Evolutionary conservation across 2,888 invertebrate genomes (phyloP).

Genomic region (Epinotia brunnichana): DNA sequence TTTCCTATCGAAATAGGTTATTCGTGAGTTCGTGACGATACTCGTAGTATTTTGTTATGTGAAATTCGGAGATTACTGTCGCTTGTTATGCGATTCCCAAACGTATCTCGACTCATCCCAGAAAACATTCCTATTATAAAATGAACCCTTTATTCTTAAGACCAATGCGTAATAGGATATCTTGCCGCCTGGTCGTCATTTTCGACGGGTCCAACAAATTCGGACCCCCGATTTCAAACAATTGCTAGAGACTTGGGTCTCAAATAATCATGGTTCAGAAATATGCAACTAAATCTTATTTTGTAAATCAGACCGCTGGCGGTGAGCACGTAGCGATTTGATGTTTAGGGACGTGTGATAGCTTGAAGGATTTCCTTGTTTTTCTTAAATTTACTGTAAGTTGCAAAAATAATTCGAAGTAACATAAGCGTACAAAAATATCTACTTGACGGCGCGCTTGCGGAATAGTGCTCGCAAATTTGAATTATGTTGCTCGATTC

Average conservation of each 20-base stretch:
- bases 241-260: no score
- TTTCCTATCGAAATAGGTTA: neutral
- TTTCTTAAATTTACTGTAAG: neutral
- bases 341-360: constrained; percentile 12
- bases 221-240: no score
- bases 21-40: no score
- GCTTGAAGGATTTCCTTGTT: neutral
- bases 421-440: no score
- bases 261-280: no score
- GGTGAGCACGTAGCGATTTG: constrained; percentile 14
- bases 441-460: no score
- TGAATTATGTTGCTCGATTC: no score
- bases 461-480: no score
- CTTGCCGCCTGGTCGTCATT: no score
- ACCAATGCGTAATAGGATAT: neutral
- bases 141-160: neutral
- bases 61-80: neutral
- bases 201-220: no score
- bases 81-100: neutral
- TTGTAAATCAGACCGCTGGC: neutral
- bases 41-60: constrained; percentile 2
- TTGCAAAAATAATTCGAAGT: no score
- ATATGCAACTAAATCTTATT: no score
- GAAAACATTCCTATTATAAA: neutral
- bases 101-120: neutral